These are phyloP conservation scores for Xenopus tropicalis DNA, from an alignment of 2,113 vertebrate genomes.

Conservation along the genomic window UCB_Xtro_10.0 CM004450.2:112234001-112234500, in stretches of 20 bases:
- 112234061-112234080: no score
- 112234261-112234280: neutral
- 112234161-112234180: neutral
- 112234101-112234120: no score
- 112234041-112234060: no score
- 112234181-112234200: neutral
- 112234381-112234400: conserved; percentile 26
- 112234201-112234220: neutral
- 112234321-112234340: conserved; percentile 12
- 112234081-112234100: no score
- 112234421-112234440: conserved; percentile 25
- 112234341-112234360: conserved; percentile 2
- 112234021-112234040: no score
- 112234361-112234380: neutral
- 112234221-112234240: neutral
- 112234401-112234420: conserved; percentile 24
- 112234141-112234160: neutral
- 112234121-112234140: no score
- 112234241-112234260: neutral
- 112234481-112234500: conserved; percentile 42
- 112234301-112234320: neutral
- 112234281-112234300: neutral
- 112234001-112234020: no score
- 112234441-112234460: conserved; percentile 12
- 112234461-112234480: conserved; percentile 34